Base-by-base conservation (phyloP, 1,140 invertebrate genomes). In the Hylaeus volcanicus region DNA sequence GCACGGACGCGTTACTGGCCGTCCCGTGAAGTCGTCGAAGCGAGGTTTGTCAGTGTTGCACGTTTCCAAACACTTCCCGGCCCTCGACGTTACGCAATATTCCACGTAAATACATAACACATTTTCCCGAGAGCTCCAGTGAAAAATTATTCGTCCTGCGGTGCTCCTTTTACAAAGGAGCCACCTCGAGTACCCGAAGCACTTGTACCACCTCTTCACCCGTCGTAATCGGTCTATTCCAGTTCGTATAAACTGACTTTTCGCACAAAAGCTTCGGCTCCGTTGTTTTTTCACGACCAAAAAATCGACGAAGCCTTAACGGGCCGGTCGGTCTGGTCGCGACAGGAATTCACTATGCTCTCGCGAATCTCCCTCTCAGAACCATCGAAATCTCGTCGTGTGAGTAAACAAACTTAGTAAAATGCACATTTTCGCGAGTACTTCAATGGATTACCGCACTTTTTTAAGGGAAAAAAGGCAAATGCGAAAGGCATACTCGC, bases 31-130 rank as follows among this genome's bases (percentile, higher is more conserved):
- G 80, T 70, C 74, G 79, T 74, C 64, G 69, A 79, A 61, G 64
- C 66, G 76, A 79, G 81, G 61, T 74, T 81, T 80, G 72, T 81
- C 65, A 74, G 71, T 68, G 76, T 60, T 73, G 83, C 68, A 78
- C 79, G 82, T 86, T 84, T 82, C 63, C 74, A 84, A 87, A 87
- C 78, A 87, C 79, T 88, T 86, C 83, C 84, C 84, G 81, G 86
- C 58, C 81, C 81, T 81, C 70, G 87, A 69, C 69, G 83, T 89
- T 89, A 89, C 88, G 88, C 88, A 89, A 89, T 87, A 79, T 85
- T 88, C 88, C 81, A 88, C 88, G 86, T 87, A 89, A 89, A 89
- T 89, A 89, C 88, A 89, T 89, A 89, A 88, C 80, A 83, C 85
- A 73, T 85, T 86, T 79, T 51, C 70, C 66, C 43, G 68, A 72